Evolutionary conservation across 1,140 invertebrate genomes (phyloP).

Genomic region (Pseudomyrmex gracilis): DNA sequence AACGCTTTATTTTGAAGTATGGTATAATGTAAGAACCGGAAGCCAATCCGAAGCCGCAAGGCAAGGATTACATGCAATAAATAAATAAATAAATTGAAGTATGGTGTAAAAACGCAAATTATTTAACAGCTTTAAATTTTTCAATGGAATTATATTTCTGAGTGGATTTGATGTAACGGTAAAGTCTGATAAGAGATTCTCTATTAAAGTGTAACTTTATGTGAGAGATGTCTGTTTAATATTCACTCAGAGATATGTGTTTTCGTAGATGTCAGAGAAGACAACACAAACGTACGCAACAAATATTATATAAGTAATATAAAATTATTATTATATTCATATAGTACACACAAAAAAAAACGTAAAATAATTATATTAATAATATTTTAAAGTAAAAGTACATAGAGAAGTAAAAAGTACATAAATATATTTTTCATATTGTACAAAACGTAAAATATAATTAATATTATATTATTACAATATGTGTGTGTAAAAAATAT

Average conservation of each 20-base stretch:
- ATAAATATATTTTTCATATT: no score
- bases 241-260: neutral
- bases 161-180: neutral
- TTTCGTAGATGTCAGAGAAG: neutral
- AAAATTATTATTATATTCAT: no score
- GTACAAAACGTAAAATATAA: neutral
- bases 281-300: neutral
- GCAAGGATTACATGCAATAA: no score
- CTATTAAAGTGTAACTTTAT: constrained; percentile 6
- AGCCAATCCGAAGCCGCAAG: no score
- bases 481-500: neutral
- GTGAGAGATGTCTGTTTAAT: constrained; percentile 1
- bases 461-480: constrained; percentile 7
- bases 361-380: no score
- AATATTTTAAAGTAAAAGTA: no score
- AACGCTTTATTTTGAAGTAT: constrained; percentile 5
- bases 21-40: no score
- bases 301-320: no score
- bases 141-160: neutral
- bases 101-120: constrained; percentile 5
- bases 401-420: no score
- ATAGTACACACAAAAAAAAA: no score
- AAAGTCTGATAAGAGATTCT: neutral
- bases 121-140: constrained; percentile 7
- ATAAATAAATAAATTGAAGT: no score